These are phyloP conservation scores for Xylota sylvarum DNA, from an alignment of 2,888 invertebrate genomes.

Conservation along the genomic window DNA sequence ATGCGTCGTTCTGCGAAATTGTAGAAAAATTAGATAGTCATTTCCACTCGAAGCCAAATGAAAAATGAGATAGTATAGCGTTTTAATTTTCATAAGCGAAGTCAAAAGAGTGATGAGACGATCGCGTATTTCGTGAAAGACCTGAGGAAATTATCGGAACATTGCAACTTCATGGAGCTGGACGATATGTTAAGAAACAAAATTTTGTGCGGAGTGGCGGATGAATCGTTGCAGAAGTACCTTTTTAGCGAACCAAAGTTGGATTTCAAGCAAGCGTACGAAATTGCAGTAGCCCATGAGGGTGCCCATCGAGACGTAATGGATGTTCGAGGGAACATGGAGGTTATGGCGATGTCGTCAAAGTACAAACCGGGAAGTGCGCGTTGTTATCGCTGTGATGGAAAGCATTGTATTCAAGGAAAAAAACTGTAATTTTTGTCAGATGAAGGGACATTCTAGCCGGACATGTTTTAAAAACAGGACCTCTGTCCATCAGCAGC, in stretches of 20 bases:
- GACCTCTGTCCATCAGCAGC: background rate
- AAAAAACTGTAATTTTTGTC: conserved; percentile 8
- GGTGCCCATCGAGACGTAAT: no score
- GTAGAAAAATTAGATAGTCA: conserved; percentile 18
- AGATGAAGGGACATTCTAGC: conserved; percentile 13
- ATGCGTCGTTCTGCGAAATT: conserved; percentile 19
- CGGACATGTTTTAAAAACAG: conserved; percentile 30
- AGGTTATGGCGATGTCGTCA: conserved; percentile 14
- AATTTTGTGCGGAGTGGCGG: background rate
- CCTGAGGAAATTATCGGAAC: conserved; percentile 6
- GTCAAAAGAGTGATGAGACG: conserved; percentile 11
- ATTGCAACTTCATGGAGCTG: conserved; percentile 12
- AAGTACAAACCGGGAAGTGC: background rate
- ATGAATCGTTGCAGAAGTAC: conserved; percentile 1
- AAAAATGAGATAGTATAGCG: no score
- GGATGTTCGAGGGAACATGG: conserved; percentile 31
- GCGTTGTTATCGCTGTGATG: conserved; percentile 3
- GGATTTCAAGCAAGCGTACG: conserved; percentile 31
- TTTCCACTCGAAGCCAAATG: no score
- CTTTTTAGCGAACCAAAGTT: background rate
- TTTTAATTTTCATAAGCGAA: conserved; percentile 5
- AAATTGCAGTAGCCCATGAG: conserved; percentile 22
- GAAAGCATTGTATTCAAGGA: conserved; percentile 2
- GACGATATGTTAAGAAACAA: conserved; percentile 11
- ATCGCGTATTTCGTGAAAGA: conserved; percentile 18